These are phyloP conservation scores for Agrotis segetum DNA, from an alignment of 2,888 invertebrate genomes.

Conservation along the genomic window DNA sequence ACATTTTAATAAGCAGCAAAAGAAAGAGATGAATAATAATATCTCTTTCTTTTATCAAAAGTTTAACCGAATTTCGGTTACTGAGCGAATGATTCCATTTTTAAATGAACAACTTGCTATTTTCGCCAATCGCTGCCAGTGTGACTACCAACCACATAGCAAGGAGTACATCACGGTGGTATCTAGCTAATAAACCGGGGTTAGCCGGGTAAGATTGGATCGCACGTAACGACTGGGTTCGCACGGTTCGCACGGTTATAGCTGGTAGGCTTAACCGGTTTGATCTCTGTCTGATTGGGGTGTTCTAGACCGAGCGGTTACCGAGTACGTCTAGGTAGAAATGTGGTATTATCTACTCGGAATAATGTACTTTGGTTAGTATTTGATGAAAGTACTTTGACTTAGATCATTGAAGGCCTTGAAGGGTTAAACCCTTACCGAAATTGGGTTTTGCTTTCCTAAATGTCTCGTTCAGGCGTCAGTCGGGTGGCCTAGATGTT, in stretches of 20 bases:
- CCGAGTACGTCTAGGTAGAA: slow-evolving; percentile 24
- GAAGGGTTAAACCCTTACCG: background rate
- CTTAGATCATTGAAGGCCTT: background rate
- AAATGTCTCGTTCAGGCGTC: background rate
- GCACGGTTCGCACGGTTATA: slow-evolving; percentile 57
- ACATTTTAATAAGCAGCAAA: too few relatives aligned
- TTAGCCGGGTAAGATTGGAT: slow-evolving; percentile 60
- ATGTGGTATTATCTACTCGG: slow-evolving; percentile 6
- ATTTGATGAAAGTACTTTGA: background rate
- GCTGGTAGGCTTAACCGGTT: slow-evolving; percentile 57
- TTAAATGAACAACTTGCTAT: background rate
- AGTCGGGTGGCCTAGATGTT: too few relatives aligned
- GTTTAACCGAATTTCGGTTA: too few relatives aligned
- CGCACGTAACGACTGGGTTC: slow-evolving; percentile 60
- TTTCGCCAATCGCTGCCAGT: slow-evolving; percentile 19
- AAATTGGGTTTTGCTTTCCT: background rate
- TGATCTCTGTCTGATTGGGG: slow-evolving; percentile 58
- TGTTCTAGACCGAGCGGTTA: slow-evolving; percentile 46
- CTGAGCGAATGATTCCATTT: background rate
- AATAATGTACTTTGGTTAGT: slow-evolving; percentile 10
- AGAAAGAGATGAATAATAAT: too few relatives aligned
- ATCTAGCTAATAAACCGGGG: slow-evolving; percentile 63
- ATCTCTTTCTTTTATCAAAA: too few relatives aligned
- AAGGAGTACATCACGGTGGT: slow-evolving; percentile 55
- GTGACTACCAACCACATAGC: slow-evolving; percentile 20